Evolutionary conservation across 1,140 invertebrate genomes (phyloP), one percentile per base, ranked within the genome.

Genomic region (Idris sp.): DNA sequence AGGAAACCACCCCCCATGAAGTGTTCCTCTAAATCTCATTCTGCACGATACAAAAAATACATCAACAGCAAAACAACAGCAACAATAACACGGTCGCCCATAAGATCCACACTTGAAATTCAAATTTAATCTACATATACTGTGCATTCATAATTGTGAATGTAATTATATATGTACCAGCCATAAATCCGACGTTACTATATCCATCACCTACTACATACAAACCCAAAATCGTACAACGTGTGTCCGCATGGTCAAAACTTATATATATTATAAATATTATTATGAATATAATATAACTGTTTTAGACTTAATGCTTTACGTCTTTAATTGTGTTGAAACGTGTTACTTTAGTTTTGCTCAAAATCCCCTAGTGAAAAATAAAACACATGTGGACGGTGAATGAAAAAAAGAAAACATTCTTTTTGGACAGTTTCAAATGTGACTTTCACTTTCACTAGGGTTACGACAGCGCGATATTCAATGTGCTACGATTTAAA

Each of bases 61-160:
- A 69, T 44, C 38, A 51, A 72, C 56, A 71, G 56, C 49, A 22
- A 33, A 36, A 72, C 56, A 72, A 72, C 67, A 73, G 51, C 69
- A 73, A 73, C 69, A 64, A 73, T 74, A 61, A 69, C 72, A 75
- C 72, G 43, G 40, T 64, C 58, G 58, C 72, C 72, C 62, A 62
- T 67, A 11, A 30, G 13, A 65, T 30, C 62, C 62, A 56, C 49
- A 54, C 35, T 13, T 53, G 48, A 15, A 67, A 22, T 49, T n/a
- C n/a, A n/a, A n/a, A 38, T 46, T 16, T 6, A 18, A 36, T 6
- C 2, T 22, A 22, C 19, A 22, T 64, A 31, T 31, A 46, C 14
- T 1, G 26, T 44, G 35, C 4, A 38, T 6, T 6, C 19, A 2
- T 6, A 6, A 6, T 4, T 22, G 2, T 22, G 19, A 6, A n/a